Evolutionary conservation across 2,113 vertebrate genomes (phyloP), one percentile per base, ranked within the genome.

Genomic region (Bettongia penicillata): DNA sequence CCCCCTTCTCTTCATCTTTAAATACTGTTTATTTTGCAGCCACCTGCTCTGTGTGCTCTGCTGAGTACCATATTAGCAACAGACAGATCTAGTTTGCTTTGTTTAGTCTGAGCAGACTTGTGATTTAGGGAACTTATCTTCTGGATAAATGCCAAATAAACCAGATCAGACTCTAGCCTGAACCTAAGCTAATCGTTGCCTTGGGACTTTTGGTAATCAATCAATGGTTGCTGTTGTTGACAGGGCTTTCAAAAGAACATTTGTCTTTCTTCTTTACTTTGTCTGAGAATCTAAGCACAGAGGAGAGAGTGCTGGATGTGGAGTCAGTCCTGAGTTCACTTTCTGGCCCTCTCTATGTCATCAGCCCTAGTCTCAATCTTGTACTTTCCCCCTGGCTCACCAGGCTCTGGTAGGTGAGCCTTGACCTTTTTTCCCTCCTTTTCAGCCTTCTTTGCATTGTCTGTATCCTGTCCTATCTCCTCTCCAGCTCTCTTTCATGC

Each of bases 211-310:
- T 53, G 0, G 0, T 90, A 94, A 97, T 97, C 97, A 97, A 97
- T 98, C 92, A 0, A 0, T 97, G 95, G 98, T 97, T 98, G 92
- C 93, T 96, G 53, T 94, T 97, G 96, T 95, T 97, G 95, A 97
- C 94, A 94, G 0, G 0, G 94, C 0, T 96, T 97, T 96, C 92
- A 93, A 95, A 98, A 95, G 90, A 94, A 96, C 90, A 0, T 0
- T 90, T 37, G 96, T 95, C 92, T 93, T 92, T 94, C 0, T 0
- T 84, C 93, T 91, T 98, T 53, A 55, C 68, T 51, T 55, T 55
- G 53, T 26, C 4, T 28, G 49, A 90, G 48, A 90, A 48, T 25
- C 48, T 50, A 49, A 2, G 48, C 48, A 3, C 43, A 90, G 47
- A 90, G 89, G 26, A 90, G 26, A 77, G 14, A 77, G 37, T n/a